A percentile compares a stretch with the other conserved stretches of the same genome.
These are phyloP conservation scores for Melieria crassipennis DNA, from an alignment of 2,888 invertebrate genomes.

Conservation along the genomic window DNA sequence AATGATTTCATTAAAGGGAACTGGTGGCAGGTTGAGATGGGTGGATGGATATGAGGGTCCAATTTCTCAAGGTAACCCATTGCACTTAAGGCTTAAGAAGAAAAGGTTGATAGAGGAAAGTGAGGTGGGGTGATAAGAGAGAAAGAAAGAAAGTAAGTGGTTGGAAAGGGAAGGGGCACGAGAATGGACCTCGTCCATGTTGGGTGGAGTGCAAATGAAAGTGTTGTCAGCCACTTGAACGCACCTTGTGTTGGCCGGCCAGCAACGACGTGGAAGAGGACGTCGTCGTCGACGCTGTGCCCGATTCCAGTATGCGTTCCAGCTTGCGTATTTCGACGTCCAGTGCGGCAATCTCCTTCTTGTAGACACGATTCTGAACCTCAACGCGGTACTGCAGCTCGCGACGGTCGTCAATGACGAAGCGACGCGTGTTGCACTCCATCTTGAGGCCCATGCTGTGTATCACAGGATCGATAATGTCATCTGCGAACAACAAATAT, in stretches of 20 bases:
- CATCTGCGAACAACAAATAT: conserved; percentile 64
- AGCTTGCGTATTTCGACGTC: conserved; percentile 81
- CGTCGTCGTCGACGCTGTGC: conserved; percentile 69
- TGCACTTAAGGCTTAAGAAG: too few relatives aligned
- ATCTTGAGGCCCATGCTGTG: conserved; percentile 89
- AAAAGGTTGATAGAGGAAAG: too few relatives aligned
- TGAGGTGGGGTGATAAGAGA: not conserved
- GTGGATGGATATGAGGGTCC: too few relatives aligned
- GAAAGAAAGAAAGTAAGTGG: not conserved
- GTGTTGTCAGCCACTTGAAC: conserved; percentile 12
- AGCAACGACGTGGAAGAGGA: conserved; percentile 66
- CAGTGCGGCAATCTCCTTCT: conserved; percentile 80
- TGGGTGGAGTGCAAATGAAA: not conserved
- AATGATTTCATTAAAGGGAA: not conserved
- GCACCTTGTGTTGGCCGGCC: conserved; percentile 54
- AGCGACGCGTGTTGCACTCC: conserved; percentile 87
- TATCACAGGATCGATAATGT: conserved; percentile 81
- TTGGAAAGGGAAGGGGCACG: not conserved
- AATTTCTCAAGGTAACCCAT: too few relatives aligned
- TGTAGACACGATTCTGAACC: conserved; percentile 90
- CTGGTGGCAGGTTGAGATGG: too few relatives aligned
- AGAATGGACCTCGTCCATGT: not conserved
- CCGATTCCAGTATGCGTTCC: conserved; percentile 76
- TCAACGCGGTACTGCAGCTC: conserved; percentile 88
- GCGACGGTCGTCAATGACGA: conserved; percentile 82